Evolutionary conservation across 2,797 vertebrate species (phyloP).

Genomic region (Lepidocolaptes lacrymiger): DNA sequence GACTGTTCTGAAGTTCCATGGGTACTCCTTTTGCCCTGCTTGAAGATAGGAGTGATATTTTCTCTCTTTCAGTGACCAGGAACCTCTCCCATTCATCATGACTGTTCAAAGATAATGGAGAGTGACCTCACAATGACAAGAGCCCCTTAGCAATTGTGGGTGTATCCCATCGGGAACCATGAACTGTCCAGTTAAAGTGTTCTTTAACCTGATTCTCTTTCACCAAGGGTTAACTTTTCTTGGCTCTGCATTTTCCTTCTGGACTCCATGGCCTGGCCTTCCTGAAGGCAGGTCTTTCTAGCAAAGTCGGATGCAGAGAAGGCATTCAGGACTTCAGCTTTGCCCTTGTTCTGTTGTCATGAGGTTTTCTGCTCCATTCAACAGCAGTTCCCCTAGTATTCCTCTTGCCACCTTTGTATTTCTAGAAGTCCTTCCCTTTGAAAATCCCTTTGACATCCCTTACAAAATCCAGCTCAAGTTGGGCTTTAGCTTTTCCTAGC

Average conservation of each 20-base stretch:
- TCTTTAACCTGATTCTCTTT: neutral
- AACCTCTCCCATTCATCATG: neutral
- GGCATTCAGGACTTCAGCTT: neutral
- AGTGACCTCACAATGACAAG: neutral
- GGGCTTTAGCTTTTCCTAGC: neutral
- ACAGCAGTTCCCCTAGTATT: neutral
- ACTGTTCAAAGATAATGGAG: neutral
- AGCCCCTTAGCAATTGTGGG: neutral
- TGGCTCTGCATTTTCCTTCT: neutral
- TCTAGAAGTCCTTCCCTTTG: neutral
- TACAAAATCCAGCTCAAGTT: neutral
- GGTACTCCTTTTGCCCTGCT: neutral
- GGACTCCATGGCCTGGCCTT: neutral
- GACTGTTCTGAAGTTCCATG: neutral
- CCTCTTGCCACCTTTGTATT: neutral
- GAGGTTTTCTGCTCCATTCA: neutral
- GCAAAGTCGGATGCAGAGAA: neutral
- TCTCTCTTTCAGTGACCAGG: neutral
- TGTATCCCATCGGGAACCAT: fast-evolving
- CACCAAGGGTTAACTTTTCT: neutral
- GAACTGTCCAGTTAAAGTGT: neutral
- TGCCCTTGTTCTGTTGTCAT: neutral
- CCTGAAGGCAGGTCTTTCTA: neutral
- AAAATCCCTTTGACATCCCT: neutral
- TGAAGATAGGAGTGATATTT: neutral